Conservation (phyloP, 2,113 vertebrate genomes). For the Charadrius vociferus region DNA sequence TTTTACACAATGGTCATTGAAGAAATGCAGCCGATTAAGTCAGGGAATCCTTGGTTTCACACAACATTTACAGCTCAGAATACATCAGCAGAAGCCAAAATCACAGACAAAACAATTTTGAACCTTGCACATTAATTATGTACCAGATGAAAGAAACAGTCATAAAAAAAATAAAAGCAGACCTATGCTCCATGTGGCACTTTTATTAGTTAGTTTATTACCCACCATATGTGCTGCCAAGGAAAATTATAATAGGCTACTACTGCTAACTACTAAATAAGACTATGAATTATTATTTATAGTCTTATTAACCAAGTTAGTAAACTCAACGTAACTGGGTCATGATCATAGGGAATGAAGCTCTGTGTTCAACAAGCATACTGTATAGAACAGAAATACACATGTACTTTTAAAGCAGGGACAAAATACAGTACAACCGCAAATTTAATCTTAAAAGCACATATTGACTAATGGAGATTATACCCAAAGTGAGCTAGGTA, state of each 20-base stretch:
- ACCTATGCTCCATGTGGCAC: slow-evolving; percentile 53
- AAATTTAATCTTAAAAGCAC: neutral
- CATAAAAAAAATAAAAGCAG: slow-evolving; percentile 64
- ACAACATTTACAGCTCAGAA: neutral
- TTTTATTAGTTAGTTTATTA: slow-evolving; percentile 76
- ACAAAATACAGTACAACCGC: neutral
- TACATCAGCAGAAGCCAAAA: neutral
- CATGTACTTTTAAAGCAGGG: neutral
- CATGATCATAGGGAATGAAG: neutral
- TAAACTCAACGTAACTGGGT: slow-evolving; percentile 41
- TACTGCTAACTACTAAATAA: slow-evolving; percentile 47
- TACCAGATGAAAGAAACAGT: slow-evolving; percentile 57
- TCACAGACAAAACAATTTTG: slow-evolving; percentile 27
- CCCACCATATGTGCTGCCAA: slow-evolving; percentile 58
- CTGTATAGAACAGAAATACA: neutral
- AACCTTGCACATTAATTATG: slow-evolving; percentile 61
- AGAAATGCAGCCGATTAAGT: neutral
- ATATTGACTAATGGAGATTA: neutral
- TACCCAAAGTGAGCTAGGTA: neutral
- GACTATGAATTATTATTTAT: slow-evolving; percentile 67
- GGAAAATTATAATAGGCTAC: slow-evolving; percentile 67
- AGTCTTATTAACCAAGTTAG: slow-evolving; percentile 67
- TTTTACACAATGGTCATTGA: neutral
- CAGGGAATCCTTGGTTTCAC: neutral
- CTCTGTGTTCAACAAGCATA: neutral